Evolutionary conservation across 2,888 invertebrate species (phyloP).

Genomic region (Stenodema calcarata): DNA sequence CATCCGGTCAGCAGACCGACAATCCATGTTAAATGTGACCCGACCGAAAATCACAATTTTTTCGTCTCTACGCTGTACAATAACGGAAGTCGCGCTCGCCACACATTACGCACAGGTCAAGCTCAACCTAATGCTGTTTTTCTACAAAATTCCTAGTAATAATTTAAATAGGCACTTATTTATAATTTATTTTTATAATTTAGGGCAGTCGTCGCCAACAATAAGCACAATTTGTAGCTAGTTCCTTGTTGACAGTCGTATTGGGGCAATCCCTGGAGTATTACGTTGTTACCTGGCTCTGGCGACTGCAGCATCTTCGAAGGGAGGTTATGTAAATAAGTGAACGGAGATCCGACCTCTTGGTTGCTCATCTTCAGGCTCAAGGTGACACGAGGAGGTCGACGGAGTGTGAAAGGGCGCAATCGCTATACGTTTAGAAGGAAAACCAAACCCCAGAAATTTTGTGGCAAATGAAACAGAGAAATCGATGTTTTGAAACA

Average conservation of each 20-base stretch:
- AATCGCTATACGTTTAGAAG: background rate
- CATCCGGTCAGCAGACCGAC: background rate
- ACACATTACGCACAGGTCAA: too few relatives aligned
- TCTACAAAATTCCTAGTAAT: too few relatives aligned
- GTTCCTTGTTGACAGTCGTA: too few relatives aligned
- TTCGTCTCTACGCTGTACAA: background rate
- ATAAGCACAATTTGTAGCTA: too few relatives aligned
- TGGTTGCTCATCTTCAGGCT: constrained; percentile 32
- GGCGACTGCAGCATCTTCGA: background rate
- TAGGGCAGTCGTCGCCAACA: too few relatives aligned
- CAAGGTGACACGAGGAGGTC: background rate
- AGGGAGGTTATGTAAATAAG: constrained; percentile 25
- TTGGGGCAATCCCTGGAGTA: background rate
- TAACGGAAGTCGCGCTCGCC: too few relatives aligned
- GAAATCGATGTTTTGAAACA: background rate
- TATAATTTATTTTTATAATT: too few relatives aligned
- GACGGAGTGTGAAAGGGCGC: constrained; percentile 11
- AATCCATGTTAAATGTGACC: background rate
- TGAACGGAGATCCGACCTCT: background rate
- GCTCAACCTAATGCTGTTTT: too few relatives aligned
- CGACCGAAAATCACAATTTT: background rate
- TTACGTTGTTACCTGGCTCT: background rate
- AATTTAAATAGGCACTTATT: too few relatives aligned
- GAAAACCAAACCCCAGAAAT: too few relatives aligned
- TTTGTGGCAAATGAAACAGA: background rate